phyloP scores from a whole-genome alignment of 2,888 invertebrate genomes.

The Pachycephus smyrnensis region DNA sequence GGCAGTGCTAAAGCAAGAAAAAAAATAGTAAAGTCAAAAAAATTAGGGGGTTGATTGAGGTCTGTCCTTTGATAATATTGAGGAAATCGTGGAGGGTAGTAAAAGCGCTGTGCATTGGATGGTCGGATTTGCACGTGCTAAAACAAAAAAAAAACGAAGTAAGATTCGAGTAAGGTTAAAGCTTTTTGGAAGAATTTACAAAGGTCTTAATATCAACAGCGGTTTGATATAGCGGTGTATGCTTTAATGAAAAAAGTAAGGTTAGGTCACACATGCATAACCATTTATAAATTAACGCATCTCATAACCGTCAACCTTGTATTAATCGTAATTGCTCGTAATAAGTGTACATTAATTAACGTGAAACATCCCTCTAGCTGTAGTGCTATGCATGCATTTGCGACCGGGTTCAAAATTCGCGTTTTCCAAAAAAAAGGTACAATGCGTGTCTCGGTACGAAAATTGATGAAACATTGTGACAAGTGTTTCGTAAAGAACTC shows the following conservation, averaged over 20 bases:
- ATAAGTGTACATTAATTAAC: slow-evolving; percentile 25
- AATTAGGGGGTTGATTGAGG: background rate
- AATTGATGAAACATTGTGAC: background rate
- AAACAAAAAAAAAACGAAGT: slow-evolving; percentile 26
- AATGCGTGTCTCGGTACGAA: background rate
- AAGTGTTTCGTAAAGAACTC: background rate
- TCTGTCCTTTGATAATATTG: slow-evolving; percentile 45
- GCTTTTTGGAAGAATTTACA: slow-evolving; percentile 43
- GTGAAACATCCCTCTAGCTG: slow-evolving; percentile 38
- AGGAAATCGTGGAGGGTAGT: slow-evolving; percentile 50
- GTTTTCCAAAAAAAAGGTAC: background rate
- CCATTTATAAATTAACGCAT: slow-evolving; percentile 23
- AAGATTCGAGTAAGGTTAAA: slow-evolving; percentile 29
- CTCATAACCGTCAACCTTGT: slow-evolving; percentile 36
- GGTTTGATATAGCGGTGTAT: slow-evolving; percentile 34
- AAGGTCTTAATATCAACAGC: slow-evolving; percentile 37
- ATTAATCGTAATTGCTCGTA: slow-evolving; percentile 35
- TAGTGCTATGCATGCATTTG: slow-evolving; percentile 39
- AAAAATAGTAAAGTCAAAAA: background rate
- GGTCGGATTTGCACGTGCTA: slow-evolving; percentile 40
- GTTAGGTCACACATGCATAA: slow-evolving; percentile 13
- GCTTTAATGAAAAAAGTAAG: slow-evolving; percentile 25
- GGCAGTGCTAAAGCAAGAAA: background rate
- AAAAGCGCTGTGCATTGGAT: slow-evolving; percentile 15
- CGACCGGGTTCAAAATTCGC: slow-evolving; percentile 18